Percentiles rank a stretch among this genome's conserved stretches.
These are phyloP conservation scores for Troides oblongomaculatus DNA, from an alignment of 2,888 invertebrate genomes.

Conservation along the genomic window DNA sequence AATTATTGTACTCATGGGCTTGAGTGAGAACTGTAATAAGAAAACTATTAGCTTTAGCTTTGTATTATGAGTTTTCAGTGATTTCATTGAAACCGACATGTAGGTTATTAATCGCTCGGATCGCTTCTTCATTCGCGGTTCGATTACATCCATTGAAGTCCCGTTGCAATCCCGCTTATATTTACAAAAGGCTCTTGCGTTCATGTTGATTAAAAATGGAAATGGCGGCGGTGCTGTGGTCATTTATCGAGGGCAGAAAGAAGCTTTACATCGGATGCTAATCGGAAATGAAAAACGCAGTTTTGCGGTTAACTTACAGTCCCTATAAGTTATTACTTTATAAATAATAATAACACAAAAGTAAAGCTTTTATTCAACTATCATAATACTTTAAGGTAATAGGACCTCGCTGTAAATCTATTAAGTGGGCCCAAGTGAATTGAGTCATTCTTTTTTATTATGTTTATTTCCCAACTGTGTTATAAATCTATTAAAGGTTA, in stretches of 20 bases:
- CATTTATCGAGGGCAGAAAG: conserved; percentile 25
- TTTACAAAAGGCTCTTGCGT: conserved; percentile 30
- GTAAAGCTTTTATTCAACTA: no score
- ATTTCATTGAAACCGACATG: conserved; percentile 28
- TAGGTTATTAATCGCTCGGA: conserved; percentile 28
- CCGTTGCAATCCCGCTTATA: conserved; percentile 30
- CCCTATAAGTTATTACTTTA: no score
- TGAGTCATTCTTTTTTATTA: no score
- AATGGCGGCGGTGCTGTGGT: conserved; percentile 26
- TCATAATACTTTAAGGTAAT: no score
- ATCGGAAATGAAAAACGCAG: conserved; percentile 21
- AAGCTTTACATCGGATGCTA: conserved; percentile 19
- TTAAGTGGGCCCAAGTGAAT: no score
- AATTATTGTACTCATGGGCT: no score
- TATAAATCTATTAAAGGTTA: no score
- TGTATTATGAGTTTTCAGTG: conserved; percentile 11
- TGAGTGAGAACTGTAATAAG: not conserved
- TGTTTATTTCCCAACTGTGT: no score
- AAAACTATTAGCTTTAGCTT: conserved; percentile 1
- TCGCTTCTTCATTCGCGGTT: conserved; percentile 30
- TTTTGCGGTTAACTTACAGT: not conserved
- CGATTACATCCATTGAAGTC: conserved; percentile 29
- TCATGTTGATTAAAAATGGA: conserved; percentile 30
- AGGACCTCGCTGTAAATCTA: no score
- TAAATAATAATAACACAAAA: no score